phyloP scores from a whole-genome alignment of 2,797 vertebrate genomes.

The Myripristis murdjan region DNA sequence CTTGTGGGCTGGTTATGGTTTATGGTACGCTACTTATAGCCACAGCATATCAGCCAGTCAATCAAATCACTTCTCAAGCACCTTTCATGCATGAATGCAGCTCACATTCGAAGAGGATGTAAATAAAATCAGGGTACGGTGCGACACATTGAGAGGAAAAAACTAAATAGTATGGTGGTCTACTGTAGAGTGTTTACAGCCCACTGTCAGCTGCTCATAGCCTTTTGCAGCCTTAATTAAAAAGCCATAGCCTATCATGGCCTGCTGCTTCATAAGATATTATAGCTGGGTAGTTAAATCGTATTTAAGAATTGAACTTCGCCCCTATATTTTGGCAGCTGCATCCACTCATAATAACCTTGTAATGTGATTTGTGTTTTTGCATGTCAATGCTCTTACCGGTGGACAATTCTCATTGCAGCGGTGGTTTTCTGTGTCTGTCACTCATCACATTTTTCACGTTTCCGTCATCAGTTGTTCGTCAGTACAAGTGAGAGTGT shows the following conservation, averaged over 20 bases:
- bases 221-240: conserved; percentile 54
- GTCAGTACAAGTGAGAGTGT: neutral
- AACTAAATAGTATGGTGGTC: no score
- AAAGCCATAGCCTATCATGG: conserved; percentile 53
- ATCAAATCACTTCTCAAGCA: conserved; percentile 26
- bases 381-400: conserved; percentile 30
- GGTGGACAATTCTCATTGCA: conserved; percentile 45
- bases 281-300: conserved; percentile 61
- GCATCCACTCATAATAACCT: conserved; percentile 67
- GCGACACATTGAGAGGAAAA: no score
- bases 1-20: neutral
- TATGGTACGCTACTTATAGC: conserved; percentile 43
- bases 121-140: neutral
- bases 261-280: conserved; percentile 58
- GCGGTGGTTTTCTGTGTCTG: neutral
- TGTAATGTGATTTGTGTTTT: conserved; percentile 49
- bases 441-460: neutral
- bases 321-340: conserved; percentile 57
- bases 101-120: conserved; percentile 45
- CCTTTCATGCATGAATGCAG: conserved; percentile 36
- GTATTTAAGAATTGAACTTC: conserved; percentile 49
- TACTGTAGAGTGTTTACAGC: conserved; percentile 1
- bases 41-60: conserved; percentile 34
- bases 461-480: conserved; percentile 4
- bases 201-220: conserved; percentile 64